Conservation (phyloP, 1,140 invertebrate species). For the Trichonephila clavipes region DNA sequence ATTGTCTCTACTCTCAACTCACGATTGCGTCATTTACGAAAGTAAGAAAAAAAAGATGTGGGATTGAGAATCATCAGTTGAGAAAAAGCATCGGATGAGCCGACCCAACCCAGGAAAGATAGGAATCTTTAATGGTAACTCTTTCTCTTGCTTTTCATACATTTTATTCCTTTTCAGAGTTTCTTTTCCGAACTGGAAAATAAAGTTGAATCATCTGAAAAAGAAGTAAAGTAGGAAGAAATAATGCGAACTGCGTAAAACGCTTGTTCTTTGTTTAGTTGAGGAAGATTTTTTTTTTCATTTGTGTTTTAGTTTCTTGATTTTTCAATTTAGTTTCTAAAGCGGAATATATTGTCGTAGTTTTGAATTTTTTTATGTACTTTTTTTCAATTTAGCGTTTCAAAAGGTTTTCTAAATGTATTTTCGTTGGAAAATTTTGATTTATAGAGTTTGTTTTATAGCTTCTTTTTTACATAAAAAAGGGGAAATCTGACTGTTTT, state of each 20-base stretch:
- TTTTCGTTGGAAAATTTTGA: neutral
- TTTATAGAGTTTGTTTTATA: neutral
- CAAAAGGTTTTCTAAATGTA: neutral
- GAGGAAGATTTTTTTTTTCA: neutral
- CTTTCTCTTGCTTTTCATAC: neutral
- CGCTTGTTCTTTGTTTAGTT: neutral
- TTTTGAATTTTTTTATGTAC: neutral
- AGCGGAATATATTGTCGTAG: neutral
- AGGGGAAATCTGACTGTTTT: neutral
- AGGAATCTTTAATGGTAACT: slow-evolving; percentile 29
- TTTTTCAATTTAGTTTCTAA: slow-evolving; percentile 25
- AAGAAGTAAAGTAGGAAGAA: slow-evolving; percentile 20
- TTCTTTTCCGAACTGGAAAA: neutral
- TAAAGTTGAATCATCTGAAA: slow-evolving; percentile 13
- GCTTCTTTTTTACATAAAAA: neutral
- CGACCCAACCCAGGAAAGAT: slow-evolving; percentile 12
- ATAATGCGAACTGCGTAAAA: neutral
- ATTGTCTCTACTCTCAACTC: neutral
- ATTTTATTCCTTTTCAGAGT: neutral
- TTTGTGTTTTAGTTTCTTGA: neutral
- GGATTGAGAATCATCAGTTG: neutral
- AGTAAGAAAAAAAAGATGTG: slow-evolving; percentile 1
- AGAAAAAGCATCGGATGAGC: neutral
- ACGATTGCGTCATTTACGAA: slow-evolving; percentile 38
- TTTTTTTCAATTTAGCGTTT: slow-evolving; percentile 4